A percentile compares a stretch with the other conserved stretches of the same genome.
Conservation (phyloP, 2,113 vertebrate genomes). For the Sinocyclocheilus anshuiensis region DNA sequence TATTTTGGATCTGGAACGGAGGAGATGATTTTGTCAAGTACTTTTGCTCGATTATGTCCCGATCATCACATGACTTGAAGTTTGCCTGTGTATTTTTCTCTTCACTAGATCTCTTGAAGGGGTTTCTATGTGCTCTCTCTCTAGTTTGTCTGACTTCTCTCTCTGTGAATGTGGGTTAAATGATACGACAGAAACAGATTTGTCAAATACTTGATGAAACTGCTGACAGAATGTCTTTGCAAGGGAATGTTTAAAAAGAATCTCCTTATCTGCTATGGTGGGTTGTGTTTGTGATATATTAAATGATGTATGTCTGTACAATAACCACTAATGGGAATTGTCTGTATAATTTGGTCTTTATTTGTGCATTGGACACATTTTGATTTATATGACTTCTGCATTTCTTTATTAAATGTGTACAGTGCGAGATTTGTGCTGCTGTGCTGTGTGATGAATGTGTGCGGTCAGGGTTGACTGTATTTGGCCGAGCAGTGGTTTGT, state of each 20-base stretch:
- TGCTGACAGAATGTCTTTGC: too few relatives aligned
- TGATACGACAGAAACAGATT: too few relatives aligned
- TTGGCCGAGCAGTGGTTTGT: too few relatives aligned
- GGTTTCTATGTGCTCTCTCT: not conserved
- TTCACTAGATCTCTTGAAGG: too few relatives aligned
- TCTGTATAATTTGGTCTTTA: conserved; percentile 33
- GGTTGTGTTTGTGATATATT: not conserved
- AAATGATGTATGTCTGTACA: not conserved
- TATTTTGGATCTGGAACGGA: too few relatives aligned
- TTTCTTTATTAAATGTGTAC: not conserved
- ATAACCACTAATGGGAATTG: conserved; percentile 5
- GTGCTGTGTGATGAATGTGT: too few relatives aligned
- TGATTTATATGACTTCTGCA: conserved; percentile 5
- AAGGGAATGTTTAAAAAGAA: not conserved
- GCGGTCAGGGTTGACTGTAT: too few relatives aligned
- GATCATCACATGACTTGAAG: too few relatives aligned
- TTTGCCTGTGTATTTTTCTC: too few relatives aligned
- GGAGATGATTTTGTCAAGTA: too few relatives aligned
- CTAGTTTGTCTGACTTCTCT: not conserved
- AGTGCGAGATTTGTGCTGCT: not conserved
- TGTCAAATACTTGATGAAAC: not conserved
- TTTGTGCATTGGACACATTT: conserved; percentile 23
- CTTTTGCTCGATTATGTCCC: too few relatives aligned
- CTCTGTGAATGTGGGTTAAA: too few relatives aligned
- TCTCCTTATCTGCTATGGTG: not conserved